Evolutionary conservation across 2,888 invertebrate species (phyloP), one percentile per base, ranked within the genome.

Genomic region (Theretra japonica): DNA sequence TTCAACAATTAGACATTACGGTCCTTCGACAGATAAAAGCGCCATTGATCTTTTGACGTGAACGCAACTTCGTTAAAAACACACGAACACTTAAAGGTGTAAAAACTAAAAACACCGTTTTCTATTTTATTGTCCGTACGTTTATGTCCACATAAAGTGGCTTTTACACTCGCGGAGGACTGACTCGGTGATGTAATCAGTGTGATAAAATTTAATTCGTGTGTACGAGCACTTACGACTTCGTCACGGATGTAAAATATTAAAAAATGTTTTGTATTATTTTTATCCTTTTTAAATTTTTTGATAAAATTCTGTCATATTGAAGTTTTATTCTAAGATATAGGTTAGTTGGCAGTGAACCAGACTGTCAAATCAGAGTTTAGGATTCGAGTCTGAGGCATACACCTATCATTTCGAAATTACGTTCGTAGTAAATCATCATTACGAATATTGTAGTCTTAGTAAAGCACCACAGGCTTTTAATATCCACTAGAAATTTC

Each of bases 31-130:
- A n/a, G 41, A 23, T 65, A 58, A 58, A 58, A 58, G 58, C 23
- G 23, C 11, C 65, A 65, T 48, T 48, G 65, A 65, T 48, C 33
- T 33, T 62, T 62, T 21, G 62, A 62, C 21, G 21, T 41, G 33
- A 23, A 48, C 15, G 23, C 23, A 21, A 25, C 23, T 23, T 23
- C 25, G 58, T 58, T 65, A 23, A 48, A 48, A 65, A 65, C 41
- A 23, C 15, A 8, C 41, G 15, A 41, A 65, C 21, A 41, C 23
- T 23, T 65, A 11, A 48, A 65, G 23, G 65, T 48, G 65, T 65
- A 65, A 65, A 58, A 62, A 65, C 23, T 65, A 65, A 65, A 58
- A 62, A 65, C 23, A 65, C 65, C 23, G 65, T 65, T 65, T 48
- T 65, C 65, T 48, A 48, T 65, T 65, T 65, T 65, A 65, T 65